Evolutionary conservation across 2,797 vertebrate species (phyloP), one percentile per base, ranked within the genome.

Genomic region (Enteromius radiatus): DNA sequence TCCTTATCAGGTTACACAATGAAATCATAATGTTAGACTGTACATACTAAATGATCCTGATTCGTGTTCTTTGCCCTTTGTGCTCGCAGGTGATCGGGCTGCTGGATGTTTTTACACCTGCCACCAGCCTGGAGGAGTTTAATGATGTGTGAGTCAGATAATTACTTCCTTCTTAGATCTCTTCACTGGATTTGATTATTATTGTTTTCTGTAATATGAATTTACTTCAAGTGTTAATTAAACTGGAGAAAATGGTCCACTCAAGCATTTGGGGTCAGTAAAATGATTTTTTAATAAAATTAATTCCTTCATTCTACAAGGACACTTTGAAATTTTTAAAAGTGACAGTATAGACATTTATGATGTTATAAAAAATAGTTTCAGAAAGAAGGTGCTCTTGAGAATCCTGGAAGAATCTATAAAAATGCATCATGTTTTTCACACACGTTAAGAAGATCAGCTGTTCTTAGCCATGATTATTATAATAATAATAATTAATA

Each of bases 101-200:
- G 71, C 90, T 99, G 89, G 98, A 99, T 82, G 98, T 97, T 84
- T 99, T 99, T 88, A 96, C 95, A 75, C 97, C 98, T 80, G 96
- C 97, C 71, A 96, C 96, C 76, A 95, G 91, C 76, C 93, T 98
- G 90, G 96, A 98, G 88, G 96, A 99, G 86, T 99, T 99, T 94
- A 98, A 91, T 88, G 98, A 99, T 85, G 97, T 99, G 98, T 99
- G 91, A 97, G 97, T 97, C 5, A 0, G 59, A 76, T 14, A 59
- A 1, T 59, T 41, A 11, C 52, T 59, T 59, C 73, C 73, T 59
- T 14, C 15, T 36, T 41, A 36, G n/a, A 59, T 59, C 7, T 59
- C 38, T 59, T 59, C 7, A 17, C 73, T 59, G 1, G 47, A 41
- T 28, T 52, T 52, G 17, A 73, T 52, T 12, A 19, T 19, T 28